phyloP scores from a whole-genome alignment of 2,797 vertebrate genomes.

The Corythornis leucogaster region DNA sequence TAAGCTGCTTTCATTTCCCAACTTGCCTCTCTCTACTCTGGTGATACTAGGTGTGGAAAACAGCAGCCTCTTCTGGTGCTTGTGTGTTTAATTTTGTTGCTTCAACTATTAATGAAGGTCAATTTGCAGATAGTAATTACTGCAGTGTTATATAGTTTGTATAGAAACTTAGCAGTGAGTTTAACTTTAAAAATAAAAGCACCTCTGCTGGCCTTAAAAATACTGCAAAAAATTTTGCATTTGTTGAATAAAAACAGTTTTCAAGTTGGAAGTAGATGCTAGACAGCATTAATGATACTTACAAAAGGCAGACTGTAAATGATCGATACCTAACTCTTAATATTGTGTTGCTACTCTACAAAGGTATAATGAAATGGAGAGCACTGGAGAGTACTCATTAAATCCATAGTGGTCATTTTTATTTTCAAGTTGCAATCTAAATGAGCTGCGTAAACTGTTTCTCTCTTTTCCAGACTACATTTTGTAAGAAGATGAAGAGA shows the following conservation, averaged over 20 bases:
- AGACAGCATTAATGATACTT: not conserved
- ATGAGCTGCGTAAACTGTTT: not conserved
- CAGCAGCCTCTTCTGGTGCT: not conserved
- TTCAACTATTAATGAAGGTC: not conserved
- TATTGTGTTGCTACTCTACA: not conserved
- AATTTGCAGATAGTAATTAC: not conserved
- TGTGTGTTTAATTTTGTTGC: not conserved
- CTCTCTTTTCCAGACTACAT: constrained; percentile 30
- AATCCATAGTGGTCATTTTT: not conserved
- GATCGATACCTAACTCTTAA: not conserved
- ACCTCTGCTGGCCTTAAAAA: not conserved
- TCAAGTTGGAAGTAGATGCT: not conserved
- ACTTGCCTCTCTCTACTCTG: fast-evolving
- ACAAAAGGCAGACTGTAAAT: not conserved
- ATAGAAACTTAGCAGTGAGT: not conserved
- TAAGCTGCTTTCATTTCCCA: not conserved
- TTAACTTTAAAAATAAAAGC: not conserved
- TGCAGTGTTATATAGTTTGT: not conserved
- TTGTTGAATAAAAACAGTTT: not conserved
- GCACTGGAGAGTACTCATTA: not conserved
- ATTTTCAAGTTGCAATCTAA: not conserved
- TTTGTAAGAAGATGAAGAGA: constrained; percentile 78
- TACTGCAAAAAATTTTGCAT: not conserved
- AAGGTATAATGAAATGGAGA: not conserved
- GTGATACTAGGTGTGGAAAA: not conserved